phyloP scores from a whole-genome alignment of 2,888 invertebrate species.

The Disparrhopalites patrizii region DNA sequence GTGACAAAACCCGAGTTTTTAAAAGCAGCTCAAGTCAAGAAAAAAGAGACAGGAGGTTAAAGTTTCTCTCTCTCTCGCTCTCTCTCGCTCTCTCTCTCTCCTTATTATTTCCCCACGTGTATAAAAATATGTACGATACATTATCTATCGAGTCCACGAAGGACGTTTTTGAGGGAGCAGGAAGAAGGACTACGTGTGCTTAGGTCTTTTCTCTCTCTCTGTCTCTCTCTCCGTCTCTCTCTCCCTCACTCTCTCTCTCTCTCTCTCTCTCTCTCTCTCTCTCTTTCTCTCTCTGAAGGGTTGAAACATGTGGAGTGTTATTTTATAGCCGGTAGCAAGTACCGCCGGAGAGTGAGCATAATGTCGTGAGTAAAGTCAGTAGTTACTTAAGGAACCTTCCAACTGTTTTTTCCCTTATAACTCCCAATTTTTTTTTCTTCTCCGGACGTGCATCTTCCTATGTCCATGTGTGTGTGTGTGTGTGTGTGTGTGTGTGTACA shows the following conservation, averaged over 20 bases:
- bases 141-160: too few species aligned
- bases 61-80: constrained; percentile 9
- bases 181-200: too few species aligned
- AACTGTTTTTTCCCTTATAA: constrained; percentile 24
- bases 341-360: constrained; percentile 27
- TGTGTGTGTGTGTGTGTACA: constrained; percentile 1
- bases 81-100: constrained; percentile 19
- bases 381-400: constrained; percentile 33
- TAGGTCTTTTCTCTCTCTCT: neutral
- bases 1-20: constrained; percentile 28
- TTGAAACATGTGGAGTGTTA: constrained; percentile 27
- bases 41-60: constrained; percentile 25
- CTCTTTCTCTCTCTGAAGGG: too few species aligned
- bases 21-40: constrained; percentile 16
- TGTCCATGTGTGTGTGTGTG: neutral
- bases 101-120: constrained; percentile 8
- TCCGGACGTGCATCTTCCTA: neutral
- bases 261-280: too few species aligned
- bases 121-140: neutral
- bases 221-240: neutral
- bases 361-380: constrained; percentile 31
- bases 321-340: constrained; percentile 29
- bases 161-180: too few species aligned
- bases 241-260: neutral
- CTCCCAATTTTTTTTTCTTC: too few species aligned